Evolutionary conservation across 2,797 vertebrate species (phyloP), one percentile per base, ranked within the genome.

Genomic region (Mergus octosetaceus): DNA sequence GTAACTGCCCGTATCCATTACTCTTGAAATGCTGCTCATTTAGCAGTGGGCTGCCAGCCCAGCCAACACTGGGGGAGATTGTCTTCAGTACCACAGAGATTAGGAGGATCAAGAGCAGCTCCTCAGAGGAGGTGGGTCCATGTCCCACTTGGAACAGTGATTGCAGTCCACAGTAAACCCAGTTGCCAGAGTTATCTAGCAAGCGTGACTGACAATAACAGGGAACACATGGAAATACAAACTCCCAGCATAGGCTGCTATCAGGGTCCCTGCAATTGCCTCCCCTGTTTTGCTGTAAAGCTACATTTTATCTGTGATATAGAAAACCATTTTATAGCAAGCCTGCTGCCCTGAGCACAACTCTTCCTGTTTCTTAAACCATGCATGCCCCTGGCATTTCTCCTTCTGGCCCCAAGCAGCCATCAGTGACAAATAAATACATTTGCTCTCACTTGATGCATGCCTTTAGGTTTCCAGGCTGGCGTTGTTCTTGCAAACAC

Each of bases 11-110:
- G 3, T 71, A 58, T 89, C 81, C 71, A 39, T 95, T 83, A 65
- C 69, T 13, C 79, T 85, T 87, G 74, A 95, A 94, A 90, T 64
- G 51, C 57, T 30, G 25, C 17, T 84, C 72, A 75, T 41, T 69
- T 65, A 92, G 71, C 78, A 84, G 54, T n/a, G 45, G 38, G 43
- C 60, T 89, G 51, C 24, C 36, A 94, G 76, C 80, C 53, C 65
- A 72, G 51, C 21, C 64, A 68, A 24, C n/a, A 4, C 53, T 58
- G 45, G 28, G 53, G 38, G 62, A 93, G 66, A 81, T 39, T 64
- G 27, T 77, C 80, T 71, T 65, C 4, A 3, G 11, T 65, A 45
- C 36, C 87, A 79, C 22, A 84, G 66, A 94, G 38, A 89, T 78
- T 65, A 73, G 36, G 27, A 72, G 22, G 18, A 69, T 58, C 41